Percentiles rank a stretch among this genome's conserved stretches.
Evolutionary conservation across 2,113 vertebrate species (phyloP).

Genomic region (Otis tarda): DNA sequence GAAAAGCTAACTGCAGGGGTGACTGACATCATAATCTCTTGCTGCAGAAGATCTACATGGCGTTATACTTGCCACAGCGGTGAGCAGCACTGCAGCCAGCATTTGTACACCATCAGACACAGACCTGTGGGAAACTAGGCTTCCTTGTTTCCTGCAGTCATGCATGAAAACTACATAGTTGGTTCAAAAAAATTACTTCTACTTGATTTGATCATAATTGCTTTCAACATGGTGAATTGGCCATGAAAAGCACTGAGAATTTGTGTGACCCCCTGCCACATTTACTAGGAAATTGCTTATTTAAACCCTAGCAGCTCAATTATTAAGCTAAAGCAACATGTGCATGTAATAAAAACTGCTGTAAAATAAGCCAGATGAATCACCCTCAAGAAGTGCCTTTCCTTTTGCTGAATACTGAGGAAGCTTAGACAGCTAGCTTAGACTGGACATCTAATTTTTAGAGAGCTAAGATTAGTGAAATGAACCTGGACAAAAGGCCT

Average conservation of each 20-base stretch:
- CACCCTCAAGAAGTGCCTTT: not conserved
- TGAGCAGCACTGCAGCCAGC: not conserved
- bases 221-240: not conserved
- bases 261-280: not conserved
- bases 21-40: not conserved
- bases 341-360: not conserved
- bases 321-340: not conserved
- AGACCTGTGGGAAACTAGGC: not conserved
- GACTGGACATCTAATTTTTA: not conserved
- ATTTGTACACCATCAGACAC: rapidly evolving
- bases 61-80: not conserved
- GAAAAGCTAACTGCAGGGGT: not conserved
- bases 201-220: not conserved
- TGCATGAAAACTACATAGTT: not conserved
- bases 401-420: not conserved
- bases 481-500: not conserved
- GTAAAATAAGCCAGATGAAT: not conserved
- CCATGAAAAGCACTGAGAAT: not conserved
- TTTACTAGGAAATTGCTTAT: not conserved
- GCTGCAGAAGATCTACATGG: not conserved
- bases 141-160: not conserved
- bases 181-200: not conserved
- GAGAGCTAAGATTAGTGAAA: not conserved
- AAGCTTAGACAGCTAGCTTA: not conserved
- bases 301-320: not conserved